Conservation (phyloP, 1,140 invertebrate species). For the Nilaparvata lugens region DNA sequence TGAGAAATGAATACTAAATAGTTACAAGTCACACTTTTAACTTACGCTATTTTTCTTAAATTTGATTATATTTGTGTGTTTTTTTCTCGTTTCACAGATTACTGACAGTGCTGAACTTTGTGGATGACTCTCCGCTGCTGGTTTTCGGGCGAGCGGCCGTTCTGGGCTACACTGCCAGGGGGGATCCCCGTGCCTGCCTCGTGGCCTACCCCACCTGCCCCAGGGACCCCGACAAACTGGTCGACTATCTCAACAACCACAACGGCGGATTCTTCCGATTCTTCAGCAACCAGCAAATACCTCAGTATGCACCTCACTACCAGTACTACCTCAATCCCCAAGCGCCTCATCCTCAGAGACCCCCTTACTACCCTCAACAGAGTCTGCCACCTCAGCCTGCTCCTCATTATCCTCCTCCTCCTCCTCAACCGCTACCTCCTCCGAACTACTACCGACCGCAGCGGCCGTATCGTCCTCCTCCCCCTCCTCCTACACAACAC, state of each 20-base stretch:
- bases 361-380: neutral
- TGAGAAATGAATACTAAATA: no score
- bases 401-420: neutral
- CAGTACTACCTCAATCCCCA: constrained; percentile 3
- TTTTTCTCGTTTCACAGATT: constrained; percentile 35
- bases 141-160: constrained; percentile 61
- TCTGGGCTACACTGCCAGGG: constrained; percentile 53
- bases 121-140: constrained; percentile 48
- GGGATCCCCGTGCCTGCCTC: constrained; percentile 48
- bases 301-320: constrained; percentile 24
- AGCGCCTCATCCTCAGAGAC: neutral
- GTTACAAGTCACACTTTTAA: no score
- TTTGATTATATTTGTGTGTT: no score
- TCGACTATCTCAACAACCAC: constrained; percentile 74
- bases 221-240: constrained; percentile 53
- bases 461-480: neutral
- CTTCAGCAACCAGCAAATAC: constrained; percentile 44
- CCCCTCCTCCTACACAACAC: neutral
- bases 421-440: neutral
- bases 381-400: neutral
- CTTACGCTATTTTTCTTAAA: no score
- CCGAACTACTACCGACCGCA: neutral
- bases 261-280: constrained; percentile 76
- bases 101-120: constrained; percentile 37
- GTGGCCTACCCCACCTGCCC: constrained; percentile 63